These are phyloP conservation scores for Cyanistes caeruleus DNA, from an alignment of 2,113 vertebrate species.

Conservation along the genomic window DNA sequence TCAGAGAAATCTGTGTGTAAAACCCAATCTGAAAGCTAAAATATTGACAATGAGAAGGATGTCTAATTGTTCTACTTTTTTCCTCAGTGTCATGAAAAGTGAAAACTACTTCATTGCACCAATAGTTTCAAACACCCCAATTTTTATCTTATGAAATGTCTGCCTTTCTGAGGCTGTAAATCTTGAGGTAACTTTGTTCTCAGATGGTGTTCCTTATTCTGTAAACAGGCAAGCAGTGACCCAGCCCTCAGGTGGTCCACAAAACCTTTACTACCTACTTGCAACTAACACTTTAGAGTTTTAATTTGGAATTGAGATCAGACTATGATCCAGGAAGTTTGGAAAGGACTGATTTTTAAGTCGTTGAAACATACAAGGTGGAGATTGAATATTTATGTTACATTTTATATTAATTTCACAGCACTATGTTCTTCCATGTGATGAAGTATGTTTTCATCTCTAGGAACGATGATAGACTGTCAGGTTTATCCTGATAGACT, in stretches of 20 bases:
- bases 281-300: not conserved
- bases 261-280: not conserved
- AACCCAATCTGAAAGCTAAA: not conserved
- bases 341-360: not conserved
- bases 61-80: not conserved
- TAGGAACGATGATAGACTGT: not conserved
- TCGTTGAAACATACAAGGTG: not conserved
- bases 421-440: not conserved
- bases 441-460: not conserved
- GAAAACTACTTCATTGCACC: not conserved
- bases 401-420: not conserved
- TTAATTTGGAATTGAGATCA: not conserved
- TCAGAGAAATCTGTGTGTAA: not conserved
- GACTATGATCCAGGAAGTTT: not conserved
- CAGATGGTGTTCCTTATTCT: not conserved
- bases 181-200: not conserved
- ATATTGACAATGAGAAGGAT: not conserved
- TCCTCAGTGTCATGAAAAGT: not conserved
- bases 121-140: not conserved
- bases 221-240: not conserved
- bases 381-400: not conserved
- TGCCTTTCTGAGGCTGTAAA: not conserved
- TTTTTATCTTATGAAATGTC: not conserved
- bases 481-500: not conserved
- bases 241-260: not conserved